Base-by-base conservation (phyloP, 2,113 vertebrate species). In the Lethenteron camtschaticum region DNA sequence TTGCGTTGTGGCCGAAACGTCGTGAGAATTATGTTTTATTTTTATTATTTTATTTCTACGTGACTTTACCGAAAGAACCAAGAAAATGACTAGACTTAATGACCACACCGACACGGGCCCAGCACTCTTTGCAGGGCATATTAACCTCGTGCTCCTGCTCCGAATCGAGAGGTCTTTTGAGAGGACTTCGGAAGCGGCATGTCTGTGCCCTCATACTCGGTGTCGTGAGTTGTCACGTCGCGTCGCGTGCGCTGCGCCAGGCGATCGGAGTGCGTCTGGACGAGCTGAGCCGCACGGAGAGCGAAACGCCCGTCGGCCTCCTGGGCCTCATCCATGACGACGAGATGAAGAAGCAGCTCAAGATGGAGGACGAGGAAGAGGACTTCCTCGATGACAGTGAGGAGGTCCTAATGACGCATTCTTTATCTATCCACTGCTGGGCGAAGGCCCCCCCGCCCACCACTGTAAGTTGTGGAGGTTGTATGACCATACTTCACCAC, bases 321-420 rank as follows among this genome's bases (percentile, higher is more conserved):
- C 81, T 96, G 74, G 89, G 92, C 57, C 89, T 92, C 76, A 92
- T 95, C 74, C 95, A 91, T 56, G 94, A 99, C 55, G 94, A 99
- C 56, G 94, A 99, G 76, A 89, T 87, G 73, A 99, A 99, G 76
- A 83, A 89, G 55, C 84, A 85, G 11, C 82, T 89, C 76, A 88
- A 86, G 68, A 96, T 95, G 76, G 92, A 99, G 75, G 94, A 99
- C 72, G 90, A 96, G 79, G 90, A 97, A 69, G 94, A 99, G 82
- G 92, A 97, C 79, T 99, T 90, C 82, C 83, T 97, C 81, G 91
- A 99, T 80, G 94, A 97, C 84, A 97, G 94, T 99, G 83, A 86
- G 90, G 81, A 82, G 80, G 41, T 41, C 41, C 41, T 41, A 41
- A 41, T 41, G 41, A 41, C 41, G 41, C 41, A 41, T 41, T 5